Percentiles rank a stretch among this genome's conserved stretches.
Evolutionary conservation across 2,797 vertebrate genomes (phyloP).

Genomic region (Lithobates sylvaticus): DNA sequence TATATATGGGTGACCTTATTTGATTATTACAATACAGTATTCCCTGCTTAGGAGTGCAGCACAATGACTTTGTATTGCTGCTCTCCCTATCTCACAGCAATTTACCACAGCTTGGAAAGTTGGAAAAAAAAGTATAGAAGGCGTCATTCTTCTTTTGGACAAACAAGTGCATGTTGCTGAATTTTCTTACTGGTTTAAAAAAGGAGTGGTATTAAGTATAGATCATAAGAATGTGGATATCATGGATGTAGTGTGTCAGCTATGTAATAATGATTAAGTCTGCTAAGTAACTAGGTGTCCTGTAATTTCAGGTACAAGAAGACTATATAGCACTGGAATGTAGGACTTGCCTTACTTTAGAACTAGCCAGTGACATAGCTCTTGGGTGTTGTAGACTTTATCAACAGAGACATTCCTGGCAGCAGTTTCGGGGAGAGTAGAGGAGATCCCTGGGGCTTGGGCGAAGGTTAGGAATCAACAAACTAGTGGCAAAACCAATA

Average conservation of each 20-base stretch:
- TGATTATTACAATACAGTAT: too few species aligned
- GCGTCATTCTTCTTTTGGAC: too few species aligned
- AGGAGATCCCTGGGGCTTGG: constrained; percentile 48
- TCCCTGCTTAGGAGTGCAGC: too few species aligned
- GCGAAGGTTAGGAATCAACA: constrained; percentile 44
- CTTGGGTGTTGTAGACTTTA: constrained; percentile 48
- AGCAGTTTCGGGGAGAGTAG: constrained; percentile 57
- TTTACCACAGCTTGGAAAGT: too few species aligned
- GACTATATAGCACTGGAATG: constrained; percentile 37
- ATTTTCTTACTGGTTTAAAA: too few species aligned
- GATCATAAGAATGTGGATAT: not conserved
- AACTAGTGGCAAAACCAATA: constrained; percentile 45
- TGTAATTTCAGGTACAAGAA: not conserved
- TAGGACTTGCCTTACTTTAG: constrained; percentile 8
- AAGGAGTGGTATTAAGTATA: too few species aligned
- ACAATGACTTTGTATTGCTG: too few species aligned
- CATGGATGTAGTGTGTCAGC: not conserved
- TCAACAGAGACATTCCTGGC: constrained; percentile 52
- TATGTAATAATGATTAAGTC: not conserved
- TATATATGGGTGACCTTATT: too few species aligned
- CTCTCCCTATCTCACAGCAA: too few species aligned
- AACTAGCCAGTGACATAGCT: constrained; percentile 36
- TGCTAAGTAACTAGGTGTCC: not conserved
- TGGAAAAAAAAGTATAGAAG: too few species aligned
- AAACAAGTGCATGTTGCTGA: too few species aligned